These are phyloP conservation scores for Mactra quadrangularis DNA, from an alignment of 1,140 invertebrate species.

Conservation along the genomic window DNA sequence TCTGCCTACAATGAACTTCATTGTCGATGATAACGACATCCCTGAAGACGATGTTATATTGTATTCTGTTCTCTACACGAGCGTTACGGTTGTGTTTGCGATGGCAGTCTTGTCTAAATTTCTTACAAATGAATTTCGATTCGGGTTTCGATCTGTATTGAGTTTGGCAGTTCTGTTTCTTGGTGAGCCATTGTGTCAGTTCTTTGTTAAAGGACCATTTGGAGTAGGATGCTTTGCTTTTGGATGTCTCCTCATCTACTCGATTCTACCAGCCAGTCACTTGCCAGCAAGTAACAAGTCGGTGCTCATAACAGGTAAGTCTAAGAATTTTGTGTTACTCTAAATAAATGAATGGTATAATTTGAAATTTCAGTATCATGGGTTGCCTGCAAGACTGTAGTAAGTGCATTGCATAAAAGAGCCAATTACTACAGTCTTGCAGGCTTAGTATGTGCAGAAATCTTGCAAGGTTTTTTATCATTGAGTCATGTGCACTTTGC, in stretches of 20 bases:
- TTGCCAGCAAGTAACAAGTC: constrained; percentile 78
- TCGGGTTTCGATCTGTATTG: constrained; percentile 81
- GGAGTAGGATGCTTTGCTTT: constrained; percentile 78
- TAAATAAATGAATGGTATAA: no score
- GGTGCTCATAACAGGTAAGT: constrained; percentile 80
- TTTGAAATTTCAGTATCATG: no score
- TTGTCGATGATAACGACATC: constrained; percentile 70
- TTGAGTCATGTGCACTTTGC: background rate
- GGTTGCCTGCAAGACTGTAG: no score
- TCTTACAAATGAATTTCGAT: constrained; percentile 81
- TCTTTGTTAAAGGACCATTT: constrained; percentile 80
- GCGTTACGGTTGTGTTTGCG: constrained; percentile 81
- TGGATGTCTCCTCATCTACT: constrained; percentile 80
- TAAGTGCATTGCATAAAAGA: no score
- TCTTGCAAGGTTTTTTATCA: no score
- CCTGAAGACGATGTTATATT: constrained; percentile 80
- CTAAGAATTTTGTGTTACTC: background rate
- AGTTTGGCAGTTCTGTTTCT: constrained; percentile 80
- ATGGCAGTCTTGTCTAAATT: constrained; percentile 82
- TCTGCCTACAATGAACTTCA: constrained; percentile 68
- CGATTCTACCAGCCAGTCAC: constrained; percentile 80
- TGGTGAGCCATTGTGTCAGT: constrained; percentile 82
- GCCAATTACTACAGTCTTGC: no score
- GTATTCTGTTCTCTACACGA: constrained; percentile 81
- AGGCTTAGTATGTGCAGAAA: no score